Base-by-base conservation (phyloP, 2,113 vertebrate genomes). In the Panthera uncia region DNA sequence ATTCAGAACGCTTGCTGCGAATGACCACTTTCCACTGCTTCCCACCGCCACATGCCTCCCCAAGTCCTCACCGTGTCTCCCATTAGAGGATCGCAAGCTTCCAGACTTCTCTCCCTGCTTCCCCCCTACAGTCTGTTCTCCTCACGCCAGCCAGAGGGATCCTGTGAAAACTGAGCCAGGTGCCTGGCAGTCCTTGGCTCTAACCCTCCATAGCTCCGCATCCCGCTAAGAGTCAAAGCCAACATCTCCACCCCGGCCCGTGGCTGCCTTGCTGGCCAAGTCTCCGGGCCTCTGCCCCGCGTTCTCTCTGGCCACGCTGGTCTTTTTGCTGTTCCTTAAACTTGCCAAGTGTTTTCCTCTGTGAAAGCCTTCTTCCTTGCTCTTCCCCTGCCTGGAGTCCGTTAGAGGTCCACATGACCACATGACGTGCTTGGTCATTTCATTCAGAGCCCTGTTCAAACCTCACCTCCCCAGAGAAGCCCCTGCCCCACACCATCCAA, bases 41-140 rank as follows among this genome's bases (percentile, higher is more conserved):
- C 66, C 16, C 16, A 23, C 41, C 16, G 13, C 15, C 0, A 3
- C 45, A 4, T 12, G 50, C 23, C 3, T 6, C 25, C 7, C 27
- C 0, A 0, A 14, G 25, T 10, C 36, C 13, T 50, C 29, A 21
- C n/a, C 1, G 0, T 14, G 23, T 79, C n/a, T 90, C n/a, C 5
- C 11, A 38, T 14, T 4, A 41, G 29, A 41, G 25, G 36, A 52
- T 4, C 1, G 11, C 10, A 38, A 12, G 33, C 66, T 82, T 41
- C 15, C 88, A 73, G 73, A 4, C 6, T 23, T 7, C 7, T 36
- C 55, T 82, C 8, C 25, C 10, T 6, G 11, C 8, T 52, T 57
- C 11, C 25, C 14, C 15, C 31, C n/a, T 21, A 4, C 13, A 84
- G 21, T 23, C 45, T 15, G 3, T 16, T 69, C 92, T 79, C 74